Evolutionary conservation across 2,888 invertebrate species (phyloP), one percentile per base, ranked within the genome.

Genomic region (Epistrophella euchroma): DNA sequence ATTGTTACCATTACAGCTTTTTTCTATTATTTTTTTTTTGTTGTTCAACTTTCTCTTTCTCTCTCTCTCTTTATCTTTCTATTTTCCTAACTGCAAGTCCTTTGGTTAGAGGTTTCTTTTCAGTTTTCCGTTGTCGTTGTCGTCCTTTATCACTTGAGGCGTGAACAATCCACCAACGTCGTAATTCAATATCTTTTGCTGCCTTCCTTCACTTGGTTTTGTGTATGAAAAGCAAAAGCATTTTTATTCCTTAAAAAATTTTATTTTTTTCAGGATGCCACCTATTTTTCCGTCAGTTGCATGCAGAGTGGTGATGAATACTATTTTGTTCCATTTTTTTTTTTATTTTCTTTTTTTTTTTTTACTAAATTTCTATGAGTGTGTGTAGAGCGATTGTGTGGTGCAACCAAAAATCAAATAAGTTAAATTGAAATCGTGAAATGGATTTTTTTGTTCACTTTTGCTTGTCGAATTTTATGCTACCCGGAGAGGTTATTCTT

Each of bases 391-490:
- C 52, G 56, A 60, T 70, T 72, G 56, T 86, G 86, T 74, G 86
- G 82, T 82, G 82, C 82, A 86, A 82, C 86, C 82, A 77, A 81
- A 86, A 82, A 86, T 82, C 86, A 86, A 86, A 86, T 86, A 86
- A 86, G 77, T 86, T 86, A 78, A 86, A 86, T 86, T 81, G 86
- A 86, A 86, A 86, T 86, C 86, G 81, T 86, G 86, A 82, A 81
- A 81, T 71, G 74, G 74, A 43, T 58, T 86, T 77, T 77, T 77
- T 19, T 50, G 47, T 47, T 82, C 50, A 17, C 17, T 62, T 70
- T 71, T 52, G 15, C 37, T 55, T 62, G 37, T 62, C 32, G 28
- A 19, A 58, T 32, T 43, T 71, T 60, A 9, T 60, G 17, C 4
- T 35, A 40, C 50, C 15, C 13, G 50, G 15, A 9, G 35, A 22